Evolutionary conservation across 2,797 vertebrate genomes (phyloP), one percentile per base, ranked within the genome.

Genomic region (Myotis myotis): DNA sequence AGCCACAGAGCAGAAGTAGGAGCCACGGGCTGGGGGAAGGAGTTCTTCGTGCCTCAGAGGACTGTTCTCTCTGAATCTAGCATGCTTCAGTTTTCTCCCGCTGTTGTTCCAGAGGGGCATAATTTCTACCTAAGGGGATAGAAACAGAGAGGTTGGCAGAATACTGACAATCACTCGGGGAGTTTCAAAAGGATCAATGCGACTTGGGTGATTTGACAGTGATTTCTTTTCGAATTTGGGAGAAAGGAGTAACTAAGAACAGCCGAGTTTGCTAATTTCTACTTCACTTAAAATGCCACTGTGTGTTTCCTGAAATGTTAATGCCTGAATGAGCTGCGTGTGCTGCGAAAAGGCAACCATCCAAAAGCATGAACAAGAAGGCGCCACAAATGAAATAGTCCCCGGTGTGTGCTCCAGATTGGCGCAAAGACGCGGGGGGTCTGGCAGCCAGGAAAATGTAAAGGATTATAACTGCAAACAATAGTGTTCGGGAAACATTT

Each of bases 141-240:
- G 38, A 92, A 90, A 87, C 64, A 60, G 23, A 81, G 53, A 87
- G 28, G 75, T 91, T 92, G 23, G 55, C 87, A 92, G 68, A 93
- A 71, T 33, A 89, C 33, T 60, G 51, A 83, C 44, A 89, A 36
- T 23, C 79, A 49, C 64, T n/a, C n/a, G 36, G 47, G 70, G 68
- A 75, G 6, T 93, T 95, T 88, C 33, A 66, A 89, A 95, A 83
- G 64, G 19, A 80, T 82, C 75, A 96, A 92, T 93, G 79, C 87
- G 84, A 92, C 68, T 85, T 83, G 55, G 44, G 16, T 94, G 89
- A 96, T 93, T 96, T 87, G 72, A 89, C 44, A 86, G 92, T 94
- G 92, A 94, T 96, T 95, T 96, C 93, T 96, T 97, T 96, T 88
- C 92, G 91, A 88, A 93, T 92, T 82, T 85, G 36, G 75, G 79